Base-by-base conservation (phyloP, 2,113 vertebrate genomes). In the Campylomormyrus numenius region DNA sequence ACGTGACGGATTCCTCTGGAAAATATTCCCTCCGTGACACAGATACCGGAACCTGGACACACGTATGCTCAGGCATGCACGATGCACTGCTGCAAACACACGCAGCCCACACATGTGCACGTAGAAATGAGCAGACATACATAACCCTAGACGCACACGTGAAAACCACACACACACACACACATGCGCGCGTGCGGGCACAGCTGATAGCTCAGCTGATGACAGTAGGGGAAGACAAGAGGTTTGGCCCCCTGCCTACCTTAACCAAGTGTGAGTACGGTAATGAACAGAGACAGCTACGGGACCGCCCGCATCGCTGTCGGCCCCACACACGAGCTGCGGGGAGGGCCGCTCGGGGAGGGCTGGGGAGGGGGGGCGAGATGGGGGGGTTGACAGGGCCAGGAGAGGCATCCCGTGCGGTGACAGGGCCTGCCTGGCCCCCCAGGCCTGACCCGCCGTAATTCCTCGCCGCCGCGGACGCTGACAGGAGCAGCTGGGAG, bases 401-500 rank as follows among this genome's bases (percentile, higher is more conserved):
- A 95, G 96, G 96, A 97, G 96, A 96, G 97, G 96, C 97, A 96
- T 96, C 94, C 96, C 96, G 94, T 95, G 94, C 93, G 2, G 95
- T 97, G 97, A 97, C 97, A 98, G 97, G 95, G 95, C 92, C 94
- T 96, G 96, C 96, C 96, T 94, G 94, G 95, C 96, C 95, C 95
- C 95, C 94, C 95, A 93, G 95, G 96, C 94, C 90, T 96, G 96
- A 96, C 96, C 97, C 94, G 91, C 96, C 95, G 91, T 98, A 97
- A 98, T 98, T 98, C 97, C 97, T 98, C 96, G 96, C 95, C 95
- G 90, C 95, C 86, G 42, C 95, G 95, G 95, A 95, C 95, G 96
- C 96, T 98, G 98, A 98, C 98, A 98, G 97, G 93, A 98, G 98
- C 98, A 99, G 98, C 98, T 99, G 98, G 96, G 96, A 66, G 96